Percentiles rank a stretch among this genome's conserved stretches.
Evolutionary conservation across 2,888 invertebrate species (phyloP).

Genomic region (Cheilosia grossa): DNA sequence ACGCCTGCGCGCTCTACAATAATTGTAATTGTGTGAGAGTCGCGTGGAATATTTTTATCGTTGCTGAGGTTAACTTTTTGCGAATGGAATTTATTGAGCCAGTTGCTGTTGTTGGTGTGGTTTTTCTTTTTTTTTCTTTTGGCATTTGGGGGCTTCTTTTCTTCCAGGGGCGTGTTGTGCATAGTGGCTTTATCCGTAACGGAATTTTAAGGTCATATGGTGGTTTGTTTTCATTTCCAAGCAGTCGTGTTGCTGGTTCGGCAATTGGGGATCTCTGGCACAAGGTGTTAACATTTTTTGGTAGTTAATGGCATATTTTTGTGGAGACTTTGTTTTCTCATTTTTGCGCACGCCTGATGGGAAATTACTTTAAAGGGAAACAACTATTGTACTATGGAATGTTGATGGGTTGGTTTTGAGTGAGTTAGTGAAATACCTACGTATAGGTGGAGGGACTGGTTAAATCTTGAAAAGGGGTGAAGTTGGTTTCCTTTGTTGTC

Average conservation of each 20-base stretch:
- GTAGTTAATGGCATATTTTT: constrained; percentile 61
- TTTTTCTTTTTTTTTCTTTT: constrained; percentile 16
- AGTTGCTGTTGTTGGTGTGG: constrained; percentile 25
- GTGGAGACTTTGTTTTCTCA: not conserved
- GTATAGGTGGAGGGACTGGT: constrained; percentile 17
- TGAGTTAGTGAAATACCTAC: not conserved
- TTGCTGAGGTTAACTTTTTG: constrained; percentile 41
- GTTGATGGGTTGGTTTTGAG: constrained; percentile 31
- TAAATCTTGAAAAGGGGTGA: not conserved
- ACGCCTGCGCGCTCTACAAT: constrained; percentile 29
- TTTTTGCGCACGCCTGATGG: not conserved
- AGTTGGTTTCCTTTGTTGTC: not conserved
- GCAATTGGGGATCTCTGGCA: constrained; percentile 28
- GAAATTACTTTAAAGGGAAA: constrained; percentile 44
- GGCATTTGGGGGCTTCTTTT: constrained; percentile 5
- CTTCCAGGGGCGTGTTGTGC: constrained; percentile 12
- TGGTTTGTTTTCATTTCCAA: constrained; percentile 48
- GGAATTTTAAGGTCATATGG: constrained; percentile 70
- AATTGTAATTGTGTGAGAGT: not conserved
- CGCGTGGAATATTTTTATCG: not conserved
- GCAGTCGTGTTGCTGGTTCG: constrained; percentile 1
- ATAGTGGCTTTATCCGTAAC: constrained; percentile 64
- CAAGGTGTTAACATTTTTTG: constrained; percentile 65
- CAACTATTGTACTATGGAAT: constrained; percentile 55
- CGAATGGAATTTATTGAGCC: constrained; percentile 65